Conservation (phyloP, 1,140 invertebrate species). For the Theocolax elegans region DNA sequence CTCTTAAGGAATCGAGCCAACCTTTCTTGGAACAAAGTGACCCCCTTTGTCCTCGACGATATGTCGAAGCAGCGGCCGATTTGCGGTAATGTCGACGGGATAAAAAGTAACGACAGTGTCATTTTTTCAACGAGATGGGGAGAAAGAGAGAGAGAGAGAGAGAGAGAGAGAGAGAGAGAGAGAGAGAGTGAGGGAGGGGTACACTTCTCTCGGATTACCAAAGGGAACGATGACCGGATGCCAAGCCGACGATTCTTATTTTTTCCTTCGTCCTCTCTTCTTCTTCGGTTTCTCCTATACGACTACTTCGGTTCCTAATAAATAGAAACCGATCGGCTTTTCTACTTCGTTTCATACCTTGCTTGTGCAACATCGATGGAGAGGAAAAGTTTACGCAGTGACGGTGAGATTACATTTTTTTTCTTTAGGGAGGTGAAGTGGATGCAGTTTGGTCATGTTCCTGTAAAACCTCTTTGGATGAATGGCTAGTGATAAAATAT, state of each 20-base stretch:
- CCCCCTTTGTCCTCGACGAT: too few relatives aligned
- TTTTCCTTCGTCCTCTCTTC: not conserved
- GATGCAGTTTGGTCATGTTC: too few relatives aligned
- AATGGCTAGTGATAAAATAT: too few relatives aligned
- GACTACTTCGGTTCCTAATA: not conserved
- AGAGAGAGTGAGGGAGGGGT: too few relatives aligned
- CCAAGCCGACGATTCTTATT: not conserved
- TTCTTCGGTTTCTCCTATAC: not conserved
- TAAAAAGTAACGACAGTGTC: slow-evolving; percentile 32
- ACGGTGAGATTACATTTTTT: too few relatives aligned
- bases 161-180: too few relatives aligned
- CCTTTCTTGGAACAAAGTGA: too few relatives aligned
- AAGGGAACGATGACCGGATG: not conserved
- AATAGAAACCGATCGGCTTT: not conserved
- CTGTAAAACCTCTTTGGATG: too few relatives aligned
- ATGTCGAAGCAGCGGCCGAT: slow-evolving; percentile 1
- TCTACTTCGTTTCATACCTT: not conserved
- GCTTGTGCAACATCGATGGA: too few relatives aligned
- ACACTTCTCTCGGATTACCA: not conserved
- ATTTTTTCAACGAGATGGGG: slow-evolving; percentile 27
- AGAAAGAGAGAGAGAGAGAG: not conserved
- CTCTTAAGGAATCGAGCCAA: slow-evolving; percentile 7
- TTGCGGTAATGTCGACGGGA: slow-evolving; percentile 19
- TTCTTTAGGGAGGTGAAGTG: too few relatives aligned
- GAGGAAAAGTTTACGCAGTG: too few relatives aligned